phyloP scores from a whole-genome alignment of 92 coral and sea anemone genomes.

The Phymanthus crucifer region DNA sequence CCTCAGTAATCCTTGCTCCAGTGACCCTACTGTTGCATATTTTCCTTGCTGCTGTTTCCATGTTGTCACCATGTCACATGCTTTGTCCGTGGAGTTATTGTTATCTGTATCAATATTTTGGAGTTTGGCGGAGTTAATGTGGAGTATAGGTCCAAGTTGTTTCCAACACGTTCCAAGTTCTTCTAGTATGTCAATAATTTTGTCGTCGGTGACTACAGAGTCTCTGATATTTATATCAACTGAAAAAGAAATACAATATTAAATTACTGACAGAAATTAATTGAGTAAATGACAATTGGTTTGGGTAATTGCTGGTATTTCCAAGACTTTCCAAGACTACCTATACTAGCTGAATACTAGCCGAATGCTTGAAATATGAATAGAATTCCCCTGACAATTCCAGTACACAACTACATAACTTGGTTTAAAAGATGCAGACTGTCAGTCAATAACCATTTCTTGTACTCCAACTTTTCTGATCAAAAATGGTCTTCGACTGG shows the following conservation, averaged over 20 bases:
- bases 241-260: not conserved
- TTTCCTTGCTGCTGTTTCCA: slow-evolving; percentile 67
- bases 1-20: slow-evolving; percentile 54
- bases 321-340: too few relatives aligned
- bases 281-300: too few relatives aligned
- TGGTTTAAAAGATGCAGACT: too few relatives aligned
- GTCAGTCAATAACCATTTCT: too few relatives aligned
- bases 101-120: slow-evolving; percentile 71
- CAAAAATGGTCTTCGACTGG: too few relatives aligned
- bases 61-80: slow-evolving; percentile 53
- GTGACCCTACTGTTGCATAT: slow-evolving; percentile 56
- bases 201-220: slow-evolving; percentile 49
- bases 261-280: not conserved
- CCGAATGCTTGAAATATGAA: too few relatives aligned
- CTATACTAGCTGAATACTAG: too few relatives aligned
- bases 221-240: slow-evolving; percentile 9
- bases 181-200: slow-evolving; percentile 65
- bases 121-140: slow-evolving; percentile 51
- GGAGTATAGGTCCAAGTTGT: slow-evolving; percentile 65
- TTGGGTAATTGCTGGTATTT: too few relatives aligned
- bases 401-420: too few relatives aligned
- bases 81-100: slow-evolving; percentile 60
- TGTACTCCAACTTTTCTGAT: too few relatives aligned
- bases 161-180: slow-evolving; percentile 81
- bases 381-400: too few relatives aligned